Percentiles rank a stretch among this genome's conserved stretches.
Evolutionary conservation across 30 jellyfish, hydroid and myxozoan species (phyloP).

Genomic region (Hydractinia symbiolongicarpus): DNA sequence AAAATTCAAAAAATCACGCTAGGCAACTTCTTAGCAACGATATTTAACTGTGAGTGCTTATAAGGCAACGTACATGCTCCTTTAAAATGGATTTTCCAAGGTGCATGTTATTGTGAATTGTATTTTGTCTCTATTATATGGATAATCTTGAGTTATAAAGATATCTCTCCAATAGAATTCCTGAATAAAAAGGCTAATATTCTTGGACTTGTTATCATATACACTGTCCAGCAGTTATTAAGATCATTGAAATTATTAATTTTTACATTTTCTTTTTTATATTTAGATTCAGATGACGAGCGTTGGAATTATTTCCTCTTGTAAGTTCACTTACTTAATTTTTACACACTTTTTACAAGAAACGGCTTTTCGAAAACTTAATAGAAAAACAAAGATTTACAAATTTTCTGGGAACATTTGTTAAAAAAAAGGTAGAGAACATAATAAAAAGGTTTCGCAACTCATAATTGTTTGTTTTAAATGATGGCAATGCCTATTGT

Average conservation of each 20-base stretch:
- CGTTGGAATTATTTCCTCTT: constrained; percentile 74
- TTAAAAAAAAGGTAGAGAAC: too few relatives aligned
- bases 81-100: too few relatives aligned
- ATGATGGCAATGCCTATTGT: too few relatives aligned
- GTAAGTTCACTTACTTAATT: constrained; percentile 44
- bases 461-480: too few relatives aligned
- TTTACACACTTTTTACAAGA: background rate
- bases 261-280: background rate
- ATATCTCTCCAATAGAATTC: background rate
- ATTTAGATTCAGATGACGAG: constrained; percentile 84
- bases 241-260: background rate
- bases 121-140: background rate
- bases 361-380: too few relatives aligned
- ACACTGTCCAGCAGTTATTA: background rate
- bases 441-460: too few relatives aligned
- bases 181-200: background rate
- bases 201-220: background rate
- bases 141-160: background rate
- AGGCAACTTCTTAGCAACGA: too few relatives aligned
- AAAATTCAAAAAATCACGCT: too few relatives aligned
- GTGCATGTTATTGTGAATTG: background rate
- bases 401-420: too few relatives aligned
- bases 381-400: too few relatives aligned
- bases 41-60: too few relatives aligned
- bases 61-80: too few relatives aligned